Percentiles rank a stretch among this genome's conserved stretches.
Conservation (phyloP, 64 coral and sea anemone genomes). For the Orbicella faveolata region DNA sequence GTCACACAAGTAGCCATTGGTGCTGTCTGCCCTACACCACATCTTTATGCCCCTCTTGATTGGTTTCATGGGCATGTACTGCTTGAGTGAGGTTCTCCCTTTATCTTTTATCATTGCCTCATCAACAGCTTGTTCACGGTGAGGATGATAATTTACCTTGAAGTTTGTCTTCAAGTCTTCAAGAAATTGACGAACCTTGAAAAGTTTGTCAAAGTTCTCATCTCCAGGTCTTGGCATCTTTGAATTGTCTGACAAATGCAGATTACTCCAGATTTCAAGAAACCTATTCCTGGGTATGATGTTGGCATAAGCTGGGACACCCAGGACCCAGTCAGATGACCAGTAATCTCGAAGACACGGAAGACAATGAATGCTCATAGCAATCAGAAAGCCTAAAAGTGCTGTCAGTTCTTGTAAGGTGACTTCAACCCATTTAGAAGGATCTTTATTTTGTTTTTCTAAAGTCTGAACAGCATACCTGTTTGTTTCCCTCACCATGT, state of each 20-base stretch:
- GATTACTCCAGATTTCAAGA: conserved; percentile 10
- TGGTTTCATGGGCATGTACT: too few species aligned
- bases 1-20: too few species aligned
- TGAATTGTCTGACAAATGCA: conserved; percentile 37
- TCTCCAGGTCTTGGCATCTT: conserved; percentile 39
- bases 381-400: conserved; percentile 39
- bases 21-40: not conserved
- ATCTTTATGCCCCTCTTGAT: too few species aligned
- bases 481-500: too few species aligned
- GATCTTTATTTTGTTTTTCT: too few species aligned
- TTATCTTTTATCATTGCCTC: too few species aligned
- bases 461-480: too few species aligned
- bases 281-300: conserved; percentile 37
- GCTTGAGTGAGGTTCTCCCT: too few species aligned
- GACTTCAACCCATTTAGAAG: too few species aligned
- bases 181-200: conserved; percentile 30
- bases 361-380: conserved; percentile 28
- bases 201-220: conserved; percentile 17
- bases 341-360: conserved; percentile 30
- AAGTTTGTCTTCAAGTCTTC: conserved; percentile 18
- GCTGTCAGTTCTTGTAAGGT: conserved; percentile 6
- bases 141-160: not conserved
- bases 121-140: not conserved
- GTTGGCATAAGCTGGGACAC: conserved; percentile 33
- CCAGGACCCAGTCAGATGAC: conserved; percentile 52